Base-by-base conservation (phyloP, 2,888 invertebrate genomes). In the Phyto melanocephala region DNA sequence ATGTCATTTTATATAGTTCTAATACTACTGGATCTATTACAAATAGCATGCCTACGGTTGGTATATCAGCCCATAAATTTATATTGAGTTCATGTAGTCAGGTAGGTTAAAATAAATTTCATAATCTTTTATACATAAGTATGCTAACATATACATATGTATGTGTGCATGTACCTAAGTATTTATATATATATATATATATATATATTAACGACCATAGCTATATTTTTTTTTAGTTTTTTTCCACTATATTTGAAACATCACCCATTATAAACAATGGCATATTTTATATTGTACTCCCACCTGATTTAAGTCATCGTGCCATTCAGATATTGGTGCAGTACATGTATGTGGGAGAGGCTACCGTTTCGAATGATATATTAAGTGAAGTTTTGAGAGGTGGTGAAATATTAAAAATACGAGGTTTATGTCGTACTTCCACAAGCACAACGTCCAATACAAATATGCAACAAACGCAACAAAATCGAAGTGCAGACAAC, bases 301-400 rank as follows among this genome's bases (percentile, higher is more conserved):
- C 96, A 13, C 94, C 96, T 2, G 96, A 96, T 88, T 95, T 96
- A 84, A 95, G 94, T 42, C 95, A 95, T 83, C 94, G 95, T 84
- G 96, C 96, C 8, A 92, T 96, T 85, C 95, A 95, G 90, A 95
- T 95, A 83, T 92, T 96, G 17, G 94, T 96, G 50, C 95, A 96
- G 87, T 96, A 96, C 89, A 96, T 96, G 96, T 96, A 96, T 91
- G 95, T 94, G 90, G 94, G 94, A 86, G 88, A 91, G 84, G 95
- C 96, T 33, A 96, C 96, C 52, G 96, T 96, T 33, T 95, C 96
- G 71, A 96, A 96, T 91, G 96, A 96, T 88, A 95, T 96, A 58
- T 90, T 96, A 79, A 96, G 95, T 85, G 95, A 94, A 83, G 96
- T 96, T 1, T 90, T 96, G 33, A 94, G 95, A 88, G 96, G 96